Conservation (phyloP, 2,888 invertebrate species). For the Stenurella melanura region DNA sequence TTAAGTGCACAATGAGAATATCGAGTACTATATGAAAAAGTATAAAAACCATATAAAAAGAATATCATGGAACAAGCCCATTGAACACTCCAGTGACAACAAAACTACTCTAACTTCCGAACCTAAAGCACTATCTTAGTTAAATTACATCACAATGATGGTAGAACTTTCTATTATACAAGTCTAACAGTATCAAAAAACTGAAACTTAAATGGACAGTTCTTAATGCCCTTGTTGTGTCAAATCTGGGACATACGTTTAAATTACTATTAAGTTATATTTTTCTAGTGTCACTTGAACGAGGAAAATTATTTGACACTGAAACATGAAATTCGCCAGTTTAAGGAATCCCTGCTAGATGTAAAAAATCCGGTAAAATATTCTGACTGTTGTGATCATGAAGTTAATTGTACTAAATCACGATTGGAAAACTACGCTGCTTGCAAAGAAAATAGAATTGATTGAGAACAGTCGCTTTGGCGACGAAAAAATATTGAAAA, state of each 20-base stretch:
- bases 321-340: constrained; percentile 30
- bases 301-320: constrained; percentile 42
- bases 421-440: background rate
- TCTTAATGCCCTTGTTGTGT: background rate
- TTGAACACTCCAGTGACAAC: no score
- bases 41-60: no score
- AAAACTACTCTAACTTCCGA: no score
- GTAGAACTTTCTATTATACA: no score
- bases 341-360: constrained; percentile 25
- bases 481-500: background rate
- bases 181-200: no score
- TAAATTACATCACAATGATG: no score
- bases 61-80: no score
- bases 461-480: no score
- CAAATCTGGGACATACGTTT: background rate
- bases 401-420: background rate
- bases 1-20: no score
- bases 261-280: constrained; percentile 14
- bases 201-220: background rate
- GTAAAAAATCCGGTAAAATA: constrained; percentile 8
- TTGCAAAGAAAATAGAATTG: background rate
- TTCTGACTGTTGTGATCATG: background rate
- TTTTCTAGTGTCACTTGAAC: constrained; percentile 49
- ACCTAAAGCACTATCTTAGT: no score
- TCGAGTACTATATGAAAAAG: no score